Evolutionary conservation across 1,140 invertebrate species (phyloP).

Genomic region (Venturia canescens): DNA sequence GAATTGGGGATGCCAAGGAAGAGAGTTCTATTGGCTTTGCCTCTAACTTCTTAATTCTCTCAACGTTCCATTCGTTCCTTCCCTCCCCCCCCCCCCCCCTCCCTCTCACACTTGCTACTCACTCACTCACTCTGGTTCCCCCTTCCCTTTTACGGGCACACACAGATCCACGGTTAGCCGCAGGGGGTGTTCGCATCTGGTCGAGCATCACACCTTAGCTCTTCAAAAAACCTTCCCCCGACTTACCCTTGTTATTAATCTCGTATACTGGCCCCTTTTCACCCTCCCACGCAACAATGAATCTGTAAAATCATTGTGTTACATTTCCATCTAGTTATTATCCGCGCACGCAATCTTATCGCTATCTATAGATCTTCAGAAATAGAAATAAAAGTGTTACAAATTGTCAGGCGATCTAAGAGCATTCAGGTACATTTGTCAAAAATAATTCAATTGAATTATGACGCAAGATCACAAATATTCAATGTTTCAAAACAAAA

Average conservation of each 20-base stretch:
- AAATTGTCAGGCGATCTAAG: too few species aligned
- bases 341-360: not conserved
- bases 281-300: constrained; percentile 12
- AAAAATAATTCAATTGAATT: too few species aligned
- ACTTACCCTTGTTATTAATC: constrained; percentile 32
- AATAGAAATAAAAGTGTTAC: not conserved
- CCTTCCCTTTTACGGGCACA: not conserved
- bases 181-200: constrained; percentile 40
- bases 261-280: constrained; percentile 28
- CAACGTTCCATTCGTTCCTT: too few species aligned
- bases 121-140: not conserved
- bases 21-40: too few species aligned
- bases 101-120: too few species aligned
- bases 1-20: not conserved
- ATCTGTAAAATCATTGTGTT: constrained; percentile 25
- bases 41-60: too few species aligned
- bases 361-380: not conserved
- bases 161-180: constrained; percentile 22
- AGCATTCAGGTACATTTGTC: too few species aligned
- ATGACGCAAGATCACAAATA: too few species aligned
- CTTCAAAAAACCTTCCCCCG: not conserved
- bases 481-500: too few species aligned
- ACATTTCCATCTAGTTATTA: constrained; percentile 25
- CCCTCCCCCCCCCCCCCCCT: too few species aligned
- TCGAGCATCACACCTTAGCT: constrained; percentile 4